Evolutionary conservation across 2,113 vertebrate genomes (phyloP).

Genomic region (Channa argus): DNA sequence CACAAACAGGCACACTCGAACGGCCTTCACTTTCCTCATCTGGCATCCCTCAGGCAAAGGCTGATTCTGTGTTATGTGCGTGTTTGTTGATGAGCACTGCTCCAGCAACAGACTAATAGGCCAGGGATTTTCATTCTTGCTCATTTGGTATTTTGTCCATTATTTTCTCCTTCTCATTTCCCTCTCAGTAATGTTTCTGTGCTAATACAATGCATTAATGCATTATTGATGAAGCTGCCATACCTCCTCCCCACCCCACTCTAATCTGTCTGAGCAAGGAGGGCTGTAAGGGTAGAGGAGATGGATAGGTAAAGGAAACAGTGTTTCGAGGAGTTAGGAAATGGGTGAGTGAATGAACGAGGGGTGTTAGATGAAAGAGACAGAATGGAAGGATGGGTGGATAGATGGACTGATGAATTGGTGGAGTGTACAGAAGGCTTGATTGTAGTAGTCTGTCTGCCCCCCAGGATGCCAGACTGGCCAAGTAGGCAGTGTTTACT

Average conservation of each 20-base stretch:
- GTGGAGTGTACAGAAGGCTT: conserved; percentile 29
- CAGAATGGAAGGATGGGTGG: not conserved
- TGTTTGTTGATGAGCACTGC: conserved; percentile 55
- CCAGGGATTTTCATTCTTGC: conserved; percentile 41
- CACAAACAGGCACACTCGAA: conserved; percentile 17
- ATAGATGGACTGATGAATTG: not conserved
- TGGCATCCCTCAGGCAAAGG: conserved; percentile 59
- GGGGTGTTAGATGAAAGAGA: not conserved
- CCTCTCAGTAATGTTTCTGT: conserved; percentile 59
- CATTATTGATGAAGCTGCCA: conserved; percentile 72
- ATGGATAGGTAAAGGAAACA: conserved; percentile 15
- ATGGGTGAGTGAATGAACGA: not conserved
- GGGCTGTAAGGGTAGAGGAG: conserved; percentile 10
- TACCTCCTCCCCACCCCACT: conserved; percentile 17
- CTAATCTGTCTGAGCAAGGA: conserved; percentile 33
- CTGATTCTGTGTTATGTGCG: conserved; percentile 37
- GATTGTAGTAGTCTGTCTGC: conserved; percentile 38
- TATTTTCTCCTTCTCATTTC: conserved; percentile 56
- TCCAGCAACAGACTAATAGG: conserved; percentile 45
- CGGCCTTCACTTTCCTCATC: conserved; percentile 54
- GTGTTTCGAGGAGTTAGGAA: conserved; percentile 8
- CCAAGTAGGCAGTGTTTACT: conserved; percentile 48
- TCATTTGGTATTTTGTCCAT: conserved; percentile 63
- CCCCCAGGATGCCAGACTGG: conserved; percentile 48
- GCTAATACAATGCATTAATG: conserved; percentile 53